Evolutionary conservation across 2,888 invertebrate genomes (phyloP), one percentile per base, ranked within the genome.

Genomic region (Drosophila merina): DNA sequence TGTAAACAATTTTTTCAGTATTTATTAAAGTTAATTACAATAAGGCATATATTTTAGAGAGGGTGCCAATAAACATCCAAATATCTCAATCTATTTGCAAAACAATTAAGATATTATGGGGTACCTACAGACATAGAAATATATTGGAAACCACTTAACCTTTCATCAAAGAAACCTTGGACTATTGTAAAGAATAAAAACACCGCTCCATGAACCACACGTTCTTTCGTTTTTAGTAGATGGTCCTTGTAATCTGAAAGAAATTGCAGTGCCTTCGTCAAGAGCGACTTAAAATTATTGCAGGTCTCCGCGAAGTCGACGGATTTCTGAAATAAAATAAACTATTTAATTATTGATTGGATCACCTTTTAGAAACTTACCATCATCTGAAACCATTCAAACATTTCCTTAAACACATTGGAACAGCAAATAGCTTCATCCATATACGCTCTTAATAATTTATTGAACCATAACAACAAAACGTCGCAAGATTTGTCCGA

Each of bases 401-500:
- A 73, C 48, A 86, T 38, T 9, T 40, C 69, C 20, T 63, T 74
- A 0, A 77, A 62, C 2, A 51, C 47, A 1, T 51, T 33, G 0
- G 72, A 42, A 7, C 68, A 77, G 38, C 52, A 56, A 1, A 63
- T 50, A 0, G 42, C 10, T 4, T 70, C 63, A n/a, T 30, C 52
- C 40, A 75, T 36, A 36, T 80, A 83, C 1, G 67, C 72, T 51
- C 71, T 63, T 1, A 86, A 55, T 4, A 86, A 51, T 49, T 83
- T 86, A 3, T 48, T 66, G 2, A 84, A 33, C 86, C 86, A 86
- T 9, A 84, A 28, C 26, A 58, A 38, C 14, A 86, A 55, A 6
- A 83, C 57, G 4, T 78, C 75, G 3, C 36, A 55, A 12, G 42
- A 38, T 49, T 33, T 68, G 0, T 50, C 31, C 4, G 57, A 63